Evolutionary conservation across 2,113 vertebrate species (phyloP).

Genomic region (Piaya cayana): DNA sequence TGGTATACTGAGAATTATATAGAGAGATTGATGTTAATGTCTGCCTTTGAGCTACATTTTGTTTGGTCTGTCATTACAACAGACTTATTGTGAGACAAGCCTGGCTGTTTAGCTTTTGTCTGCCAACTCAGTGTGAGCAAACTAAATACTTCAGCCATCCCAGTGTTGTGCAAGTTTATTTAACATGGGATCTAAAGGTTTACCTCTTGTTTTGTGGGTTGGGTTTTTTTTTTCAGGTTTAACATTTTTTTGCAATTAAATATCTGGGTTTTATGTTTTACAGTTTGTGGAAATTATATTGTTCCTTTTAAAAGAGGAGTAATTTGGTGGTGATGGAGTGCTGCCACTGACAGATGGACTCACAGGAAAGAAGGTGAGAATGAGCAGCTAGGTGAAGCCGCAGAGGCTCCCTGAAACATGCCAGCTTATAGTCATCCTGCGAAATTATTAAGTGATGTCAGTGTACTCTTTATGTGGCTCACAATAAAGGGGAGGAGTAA

Average conservation of each 20-base stretch:
- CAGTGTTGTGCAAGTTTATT: conserved; percentile 9
- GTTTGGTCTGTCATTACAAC: background rate
- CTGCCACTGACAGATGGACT: conserved; percentile 81
- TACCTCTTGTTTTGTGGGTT: background rate
- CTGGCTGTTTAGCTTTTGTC: conserved; percentile 46
- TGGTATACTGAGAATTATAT: background rate
- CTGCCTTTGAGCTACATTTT: background rate
- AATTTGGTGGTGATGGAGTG: conserved; percentile 77
- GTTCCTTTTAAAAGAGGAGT: conserved; percentile 42
- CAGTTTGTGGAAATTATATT: background rate
- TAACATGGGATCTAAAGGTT: background rate
- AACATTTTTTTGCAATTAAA: background rate
- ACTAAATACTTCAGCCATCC: conserved; percentile 47
- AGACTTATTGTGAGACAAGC: conserved; percentile 19
- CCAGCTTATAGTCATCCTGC: background rate
- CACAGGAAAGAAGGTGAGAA: conserved; percentile 80
- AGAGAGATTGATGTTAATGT: background rate
- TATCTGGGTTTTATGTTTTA: background rate
- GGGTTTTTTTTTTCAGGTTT: background rate
- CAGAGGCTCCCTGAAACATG: background rate
- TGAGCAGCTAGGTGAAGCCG: background rate
- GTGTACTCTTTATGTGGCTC: background rate
- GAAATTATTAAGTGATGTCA: background rate
- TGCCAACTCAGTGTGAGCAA: conserved; percentile 39
- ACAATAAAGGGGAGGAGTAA: background rate